phyloP scores from a whole-genome alignment of 2,113 vertebrate species.

The Scatophagus argus region DNA sequence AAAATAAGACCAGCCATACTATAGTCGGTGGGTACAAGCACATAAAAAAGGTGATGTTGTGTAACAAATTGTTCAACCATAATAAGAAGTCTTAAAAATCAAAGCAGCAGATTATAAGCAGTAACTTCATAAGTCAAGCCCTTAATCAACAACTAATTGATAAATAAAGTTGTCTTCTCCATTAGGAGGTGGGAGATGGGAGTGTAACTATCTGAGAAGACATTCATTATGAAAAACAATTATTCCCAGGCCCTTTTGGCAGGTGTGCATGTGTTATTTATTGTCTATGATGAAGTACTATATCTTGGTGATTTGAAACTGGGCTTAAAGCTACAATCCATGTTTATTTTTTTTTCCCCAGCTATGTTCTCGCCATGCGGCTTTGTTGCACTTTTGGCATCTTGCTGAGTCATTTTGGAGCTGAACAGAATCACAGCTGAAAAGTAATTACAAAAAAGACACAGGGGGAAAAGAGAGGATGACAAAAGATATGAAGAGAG shows the following conservation, averaged over 20 bases:
- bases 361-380: constrained; percentile 10
- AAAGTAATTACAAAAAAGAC: constrained; percentile 49
- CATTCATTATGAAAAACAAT: background rate
- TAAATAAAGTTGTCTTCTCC: background rate
- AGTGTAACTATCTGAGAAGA: background rate
- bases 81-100: background rate
- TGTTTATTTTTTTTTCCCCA: constrained; percentile 33
- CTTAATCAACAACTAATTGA: background rate
- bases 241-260: background rate
- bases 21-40: background rate
- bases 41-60: background rate
- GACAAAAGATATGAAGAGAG: constrained; percentile 49
- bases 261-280: constrained; percentile 13
- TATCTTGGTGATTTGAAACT: constrained; percentile 29
- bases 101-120: background rate
- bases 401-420: constrained; percentile 57
- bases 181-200: background rate
- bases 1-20: background rate
- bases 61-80: background rate
- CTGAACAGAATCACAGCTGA: constrained; percentile 44
- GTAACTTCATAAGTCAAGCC: background rate
- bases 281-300: constrained; percentile 9
- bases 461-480: constrained; percentile 3
- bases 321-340: constrained; percentile 8
- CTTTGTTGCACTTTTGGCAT: constrained; percentile 42